phyloP scores from a whole-genome alignment of 2,797 vertebrate species.

The Mormyrops attenuatus region DNA sequence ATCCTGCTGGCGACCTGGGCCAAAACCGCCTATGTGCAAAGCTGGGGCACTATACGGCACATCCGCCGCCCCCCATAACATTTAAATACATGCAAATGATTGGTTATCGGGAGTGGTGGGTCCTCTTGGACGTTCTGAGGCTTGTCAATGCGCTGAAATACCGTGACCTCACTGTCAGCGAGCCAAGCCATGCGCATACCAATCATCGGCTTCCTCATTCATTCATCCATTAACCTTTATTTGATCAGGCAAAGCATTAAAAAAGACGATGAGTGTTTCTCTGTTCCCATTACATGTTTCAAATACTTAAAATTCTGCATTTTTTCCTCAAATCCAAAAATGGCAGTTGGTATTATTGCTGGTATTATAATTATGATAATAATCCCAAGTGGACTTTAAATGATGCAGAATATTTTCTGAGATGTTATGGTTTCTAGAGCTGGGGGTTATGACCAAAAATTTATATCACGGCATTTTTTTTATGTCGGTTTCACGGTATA shows the following conservation, averaged over 20 bases:
- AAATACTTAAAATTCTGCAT: background rate
- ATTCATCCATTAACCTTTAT: background rate
- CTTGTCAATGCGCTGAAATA: background rate
- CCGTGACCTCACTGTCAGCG: background rate
- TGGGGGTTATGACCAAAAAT: no score
- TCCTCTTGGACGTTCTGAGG: background rate
- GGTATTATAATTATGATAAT: background rate
- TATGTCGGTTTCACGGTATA: no score
- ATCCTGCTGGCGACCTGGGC: constrained; percentile 25
- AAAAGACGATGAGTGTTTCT: background rate
- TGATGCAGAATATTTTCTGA: background rate
- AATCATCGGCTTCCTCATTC: background rate
- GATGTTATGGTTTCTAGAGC: background rate
- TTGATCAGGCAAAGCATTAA: background rate
- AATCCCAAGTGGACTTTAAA: background rate
- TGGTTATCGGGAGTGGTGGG: background rate
- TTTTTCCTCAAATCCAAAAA: background rate
- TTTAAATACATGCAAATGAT: constrained; percentile 29
- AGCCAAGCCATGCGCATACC: background rate
- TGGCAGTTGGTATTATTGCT: background rate
- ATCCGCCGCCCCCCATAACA: constrained; percentile 24
- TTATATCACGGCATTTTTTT: no score
- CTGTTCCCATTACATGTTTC: background rate
- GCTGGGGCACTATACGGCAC: constrained; percentile 31
- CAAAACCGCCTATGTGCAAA: background rate